These are phyloP conservation scores for Anguilla rostrata DNA, from an alignment of 2,113 vertebrate species.

Conservation along the genomic window DNA sequence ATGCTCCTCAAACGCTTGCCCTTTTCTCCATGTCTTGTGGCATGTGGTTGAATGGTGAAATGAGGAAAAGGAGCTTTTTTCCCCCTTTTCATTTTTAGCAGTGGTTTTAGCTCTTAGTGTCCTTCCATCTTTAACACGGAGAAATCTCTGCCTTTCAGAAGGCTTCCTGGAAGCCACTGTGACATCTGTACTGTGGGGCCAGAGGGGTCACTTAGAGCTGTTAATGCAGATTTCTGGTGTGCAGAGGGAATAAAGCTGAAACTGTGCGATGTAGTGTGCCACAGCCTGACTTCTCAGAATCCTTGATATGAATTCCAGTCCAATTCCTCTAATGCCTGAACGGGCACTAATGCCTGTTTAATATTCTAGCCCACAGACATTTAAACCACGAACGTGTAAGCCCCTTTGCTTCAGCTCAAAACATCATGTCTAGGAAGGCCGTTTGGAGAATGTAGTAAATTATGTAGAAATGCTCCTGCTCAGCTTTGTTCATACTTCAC, in stretches of 20 bases:
- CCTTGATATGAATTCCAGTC: neutral
- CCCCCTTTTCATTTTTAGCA: neutral
- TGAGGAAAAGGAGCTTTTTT: neutral
- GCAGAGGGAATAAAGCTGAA: neutral
- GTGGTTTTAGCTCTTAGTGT: neutral
- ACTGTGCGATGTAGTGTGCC: neutral
- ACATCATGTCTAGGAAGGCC: neutral
- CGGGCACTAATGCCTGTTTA: neutral
- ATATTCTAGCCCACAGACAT: neutral
- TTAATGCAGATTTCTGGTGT: neutral
- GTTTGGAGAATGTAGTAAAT: neutral
- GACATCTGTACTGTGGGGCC: neutral
- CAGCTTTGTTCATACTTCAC: too few species aligned
- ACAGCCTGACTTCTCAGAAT: neutral
- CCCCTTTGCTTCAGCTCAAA: neutral
- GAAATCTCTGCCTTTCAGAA: neutral
- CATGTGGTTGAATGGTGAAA: slow-evolving; percentile 15
- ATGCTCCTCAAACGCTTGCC: slow-evolving; percentile 20
- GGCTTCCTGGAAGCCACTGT: neutral
- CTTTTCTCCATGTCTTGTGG: slow-evolving; percentile 15
- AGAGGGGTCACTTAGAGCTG: neutral
- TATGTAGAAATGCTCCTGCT: neutral
- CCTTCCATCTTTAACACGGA: slow-evolving; percentile 1
- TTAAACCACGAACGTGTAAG: neutral
- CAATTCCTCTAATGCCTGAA: neutral